Evolutionary conservation across 2,797 vertebrate species (phyloP).

Genomic region (Lemur catta): DNA sequence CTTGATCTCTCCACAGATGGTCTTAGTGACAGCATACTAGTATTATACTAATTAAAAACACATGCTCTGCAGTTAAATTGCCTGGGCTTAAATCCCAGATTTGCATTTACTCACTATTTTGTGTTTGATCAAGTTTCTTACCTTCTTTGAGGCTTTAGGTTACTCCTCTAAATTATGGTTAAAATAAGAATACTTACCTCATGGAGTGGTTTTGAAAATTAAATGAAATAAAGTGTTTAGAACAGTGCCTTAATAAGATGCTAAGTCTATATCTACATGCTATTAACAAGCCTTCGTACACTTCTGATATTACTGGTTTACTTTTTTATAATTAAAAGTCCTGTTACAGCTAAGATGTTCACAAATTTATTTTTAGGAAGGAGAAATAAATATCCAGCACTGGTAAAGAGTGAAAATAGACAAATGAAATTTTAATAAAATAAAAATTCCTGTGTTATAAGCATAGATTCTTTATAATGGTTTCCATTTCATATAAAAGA

Average conservation of each 20-base stretch:
- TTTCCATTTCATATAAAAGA: neutral
- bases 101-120: neutral
- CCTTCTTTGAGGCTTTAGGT: neutral
- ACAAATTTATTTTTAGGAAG: neutral
- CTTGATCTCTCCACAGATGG: neutral
- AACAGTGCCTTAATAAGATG: neutral
- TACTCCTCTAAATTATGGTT: neutral
- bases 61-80: neutral
- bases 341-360: neutral
- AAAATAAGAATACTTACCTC: neutral
- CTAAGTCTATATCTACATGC: neutral
- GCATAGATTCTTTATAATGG: neutral
- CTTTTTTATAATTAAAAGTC: neutral
- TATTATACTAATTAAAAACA: slow-evolving; percentile 14
- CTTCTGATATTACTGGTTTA: neutral
- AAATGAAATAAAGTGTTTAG: neutral
- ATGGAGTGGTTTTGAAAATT: neutral
- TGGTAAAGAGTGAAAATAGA: neutral
- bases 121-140: slow-evolving; percentile 7
- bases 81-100: neutral
- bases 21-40: neutral
- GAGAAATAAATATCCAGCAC: neutral
- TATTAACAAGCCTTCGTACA: neutral
- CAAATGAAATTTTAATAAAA: neutral
- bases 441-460: neutral